These are phyloP conservation scores for Malaclemys terrapin DNA, from an alignment of 2,113 vertebrate species.

Conservation along the genomic window DNA sequence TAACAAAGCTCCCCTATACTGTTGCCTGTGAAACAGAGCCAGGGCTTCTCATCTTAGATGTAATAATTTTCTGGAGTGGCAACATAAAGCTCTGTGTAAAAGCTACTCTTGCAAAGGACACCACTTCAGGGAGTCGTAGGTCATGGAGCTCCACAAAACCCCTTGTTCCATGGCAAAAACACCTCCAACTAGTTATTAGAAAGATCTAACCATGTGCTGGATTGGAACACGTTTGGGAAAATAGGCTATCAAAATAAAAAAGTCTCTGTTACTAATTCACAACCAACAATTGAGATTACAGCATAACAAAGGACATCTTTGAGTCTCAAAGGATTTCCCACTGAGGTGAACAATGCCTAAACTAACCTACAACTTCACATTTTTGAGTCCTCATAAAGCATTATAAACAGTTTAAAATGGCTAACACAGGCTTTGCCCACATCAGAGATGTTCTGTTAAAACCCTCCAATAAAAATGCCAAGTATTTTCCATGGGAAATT, in stretches of 20 bases:
- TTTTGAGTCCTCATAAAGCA: background rate
- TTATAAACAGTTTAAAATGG: background rate
- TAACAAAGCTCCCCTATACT: conserved; percentile 3
- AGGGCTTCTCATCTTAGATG: conserved; percentile 21
- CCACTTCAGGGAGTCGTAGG: conserved; percentile 4
- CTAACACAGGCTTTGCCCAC: background rate
- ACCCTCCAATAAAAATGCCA: background rate
- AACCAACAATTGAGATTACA: background rate
- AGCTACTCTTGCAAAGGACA: background rate
- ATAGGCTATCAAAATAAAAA: background rate
- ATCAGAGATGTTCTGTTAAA: background rate
- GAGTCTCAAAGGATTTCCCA: background rate
- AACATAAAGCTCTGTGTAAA: background rate
- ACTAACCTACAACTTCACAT: rapidly evolving
- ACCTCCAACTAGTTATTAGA: background rate
- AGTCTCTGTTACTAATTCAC: conserved; percentile 1
- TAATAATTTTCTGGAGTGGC: background rate
- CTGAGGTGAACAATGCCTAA: background rate
- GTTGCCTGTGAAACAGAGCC: conserved; percentile 28
- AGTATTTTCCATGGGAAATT: background rate
- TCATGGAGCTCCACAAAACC: conserved; percentile 13
- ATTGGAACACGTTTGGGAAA: background rate
- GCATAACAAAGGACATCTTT: rapidly evolving
- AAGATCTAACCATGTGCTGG: background rate
- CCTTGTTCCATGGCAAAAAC: conserved; percentile 3